Conservation (phyloP, 2,797 vertebrate species). For the Sebastes steindachneri region DNA sequence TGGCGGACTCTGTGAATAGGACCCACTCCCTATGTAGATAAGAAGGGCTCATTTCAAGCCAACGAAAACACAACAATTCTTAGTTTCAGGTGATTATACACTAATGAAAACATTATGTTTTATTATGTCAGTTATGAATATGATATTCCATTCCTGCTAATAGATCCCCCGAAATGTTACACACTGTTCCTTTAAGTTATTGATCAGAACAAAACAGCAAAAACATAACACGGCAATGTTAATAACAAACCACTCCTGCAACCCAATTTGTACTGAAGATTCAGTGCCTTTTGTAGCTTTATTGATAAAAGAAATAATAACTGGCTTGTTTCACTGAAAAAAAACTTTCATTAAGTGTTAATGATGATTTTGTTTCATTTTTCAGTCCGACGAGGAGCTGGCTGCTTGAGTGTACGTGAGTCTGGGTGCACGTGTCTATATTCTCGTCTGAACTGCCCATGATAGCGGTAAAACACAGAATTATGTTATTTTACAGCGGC, state of each 20-base stretch:
- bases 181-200: background rate
- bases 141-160: background rate
- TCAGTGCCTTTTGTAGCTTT: background rate
- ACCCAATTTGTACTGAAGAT: background rate
- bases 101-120: background rate
- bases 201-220: background rate
- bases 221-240: background rate
- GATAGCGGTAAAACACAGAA: slow-evolving; percentile 27
- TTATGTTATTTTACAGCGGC: slow-evolving; percentile 36
- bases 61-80: background rate
- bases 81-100: background rate
- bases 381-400: background rate
- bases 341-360: background rate
- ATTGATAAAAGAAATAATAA: slow-evolving; percentile 9
- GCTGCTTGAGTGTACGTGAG: background rate
- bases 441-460: background rate
- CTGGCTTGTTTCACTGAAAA: background rate
- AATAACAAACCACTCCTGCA: background rate
- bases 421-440: background rate
- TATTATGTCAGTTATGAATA: background rate
- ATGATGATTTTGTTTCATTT: background rate
- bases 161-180: background rate
- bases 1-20: no score
- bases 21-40: background rate
- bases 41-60: background rate